A percentile compares a stretch with the other conserved stretches of the same genome.
Evolutionary conservation across 2,888 invertebrate species (phyloP).

Genomic region (Troilus luridus): DNA sequence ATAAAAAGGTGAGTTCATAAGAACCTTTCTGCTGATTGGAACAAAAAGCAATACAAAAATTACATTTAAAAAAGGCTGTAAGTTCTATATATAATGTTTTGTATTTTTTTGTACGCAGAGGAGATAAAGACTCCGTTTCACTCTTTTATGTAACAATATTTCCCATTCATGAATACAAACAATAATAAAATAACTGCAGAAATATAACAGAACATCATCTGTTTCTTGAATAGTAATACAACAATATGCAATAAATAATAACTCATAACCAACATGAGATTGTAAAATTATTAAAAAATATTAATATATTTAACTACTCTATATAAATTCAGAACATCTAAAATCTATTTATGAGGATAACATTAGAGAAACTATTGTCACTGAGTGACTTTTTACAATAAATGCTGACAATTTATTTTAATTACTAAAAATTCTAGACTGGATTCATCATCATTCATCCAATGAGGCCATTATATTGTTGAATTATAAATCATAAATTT

Average conservation of each 20-base stretch:
- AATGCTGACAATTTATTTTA: neutral
- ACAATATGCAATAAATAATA: too few relatives aligned
- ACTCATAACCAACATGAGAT: too few relatives aligned
- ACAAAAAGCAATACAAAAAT: neutral
- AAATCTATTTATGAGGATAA: neutral
- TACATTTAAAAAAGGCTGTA: neutral
- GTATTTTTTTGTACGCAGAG: too few relatives aligned
- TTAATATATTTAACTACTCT: neutral
- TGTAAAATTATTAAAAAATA: neutral
- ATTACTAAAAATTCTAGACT: neutral
- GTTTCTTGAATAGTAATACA: too few relatives aligned
- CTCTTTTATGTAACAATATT: too few relatives aligned
- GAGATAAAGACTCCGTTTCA: too few relatives aligned
- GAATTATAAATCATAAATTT: neutral
- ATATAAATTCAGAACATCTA: neutral
- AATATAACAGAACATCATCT: too few relatives aligned
- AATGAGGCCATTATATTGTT: neutral
- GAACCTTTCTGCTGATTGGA: neutral
- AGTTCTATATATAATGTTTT: too few relatives aligned
- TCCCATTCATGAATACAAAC: too few relatives aligned
- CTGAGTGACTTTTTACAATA: neutral
- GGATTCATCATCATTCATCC: neutral
- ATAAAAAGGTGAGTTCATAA: neutral
- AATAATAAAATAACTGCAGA: too few relatives aligned
- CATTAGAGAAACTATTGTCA: neutral